Percentiles rank a stretch among this genome's conserved stretches.
Evolutionary conservation across 1,140 invertebrate genomes (phyloP).

Genomic region (Melitaea cinxia): DNA sequence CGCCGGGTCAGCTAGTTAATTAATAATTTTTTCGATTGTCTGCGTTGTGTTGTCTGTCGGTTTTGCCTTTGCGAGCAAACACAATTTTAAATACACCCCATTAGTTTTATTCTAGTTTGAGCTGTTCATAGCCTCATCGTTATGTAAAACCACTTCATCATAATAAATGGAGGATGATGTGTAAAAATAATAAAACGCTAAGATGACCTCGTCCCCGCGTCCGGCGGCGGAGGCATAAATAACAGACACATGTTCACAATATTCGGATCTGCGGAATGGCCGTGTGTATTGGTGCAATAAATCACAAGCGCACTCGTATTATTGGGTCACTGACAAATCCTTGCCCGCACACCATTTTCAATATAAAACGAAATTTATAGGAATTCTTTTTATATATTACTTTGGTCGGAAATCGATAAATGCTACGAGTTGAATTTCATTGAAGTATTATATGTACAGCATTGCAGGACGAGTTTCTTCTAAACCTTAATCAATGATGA

Average conservation of each 20-base stretch:
- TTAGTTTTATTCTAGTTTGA: too few relatives aligned
- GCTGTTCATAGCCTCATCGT: too few relatives aligned
- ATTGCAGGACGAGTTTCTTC: too few relatives aligned
- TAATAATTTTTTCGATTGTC: too few relatives aligned
- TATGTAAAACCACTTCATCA: too few relatives aligned
- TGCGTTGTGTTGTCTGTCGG: too few relatives aligned
- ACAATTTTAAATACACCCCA: too few relatives aligned
- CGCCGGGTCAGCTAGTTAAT: too few relatives aligned
- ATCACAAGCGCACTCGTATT: constrained; percentile 12
- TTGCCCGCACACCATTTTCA: constrained; percentile 6
- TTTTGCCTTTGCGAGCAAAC: too few relatives aligned
- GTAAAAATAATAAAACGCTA: background rate
- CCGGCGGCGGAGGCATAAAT: constrained; percentile 7
- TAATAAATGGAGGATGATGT: background rate
- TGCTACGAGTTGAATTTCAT: too few relatives aligned
- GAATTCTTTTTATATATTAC: constrained; percentile 1
- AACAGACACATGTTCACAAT: constrained; percentile 11
- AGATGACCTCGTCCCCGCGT: background rate
- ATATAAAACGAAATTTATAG: constrained; percentile 4
- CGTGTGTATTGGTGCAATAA: constrained; percentile 10
- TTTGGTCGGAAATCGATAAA: background rate
- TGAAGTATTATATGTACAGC: too few relatives aligned
- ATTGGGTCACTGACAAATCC: constrained; percentile 19
- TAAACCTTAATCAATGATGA: too few relatives aligned
- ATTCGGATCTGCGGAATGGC: background rate